Evolutionary conservation across 1,140 invertebrate genomes (phyloP).

Genomic region (Aphelinus atriplicis): DNA sequence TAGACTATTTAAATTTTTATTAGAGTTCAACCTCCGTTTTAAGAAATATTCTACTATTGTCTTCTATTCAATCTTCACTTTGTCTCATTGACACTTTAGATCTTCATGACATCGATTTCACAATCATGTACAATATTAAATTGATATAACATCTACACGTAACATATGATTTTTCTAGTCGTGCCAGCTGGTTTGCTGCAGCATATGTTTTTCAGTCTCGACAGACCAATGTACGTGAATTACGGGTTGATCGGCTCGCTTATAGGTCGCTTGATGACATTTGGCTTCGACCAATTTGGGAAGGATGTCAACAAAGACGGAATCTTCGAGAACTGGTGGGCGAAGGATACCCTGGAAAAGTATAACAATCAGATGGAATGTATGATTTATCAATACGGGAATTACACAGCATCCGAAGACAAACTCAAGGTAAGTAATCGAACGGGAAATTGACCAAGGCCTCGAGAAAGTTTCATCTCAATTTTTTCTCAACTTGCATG

Average conservation of each 20-base stretch:
- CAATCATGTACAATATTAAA: too few relatives aligned
- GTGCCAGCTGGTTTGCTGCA: constrained; percentile 93
- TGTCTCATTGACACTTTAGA: too few relatives aligned
- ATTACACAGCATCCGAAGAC: constrained; percentile 79
- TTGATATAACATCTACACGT: too few relatives aligned
- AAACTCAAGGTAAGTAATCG: constrained; percentile 72
- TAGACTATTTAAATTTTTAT: too few relatives aligned
- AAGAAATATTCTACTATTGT: too few relatives aligned
- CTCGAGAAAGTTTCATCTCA: too few relatives aligned
- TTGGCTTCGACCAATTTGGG: constrained; percentile 91
- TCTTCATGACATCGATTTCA: too few relatives aligned
- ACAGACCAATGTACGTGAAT: constrained; percentile 90
- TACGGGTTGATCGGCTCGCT: constrained; percentile 92
- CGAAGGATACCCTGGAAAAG: constrained; percentile 75
- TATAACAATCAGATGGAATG: constrained; percentile 83
- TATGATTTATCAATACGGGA: constrained; percentile 89
- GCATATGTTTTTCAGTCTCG: constrained; percentile 85
- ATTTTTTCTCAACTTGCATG: too few relatives aligned
- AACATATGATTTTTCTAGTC: constrained; percentile 63
- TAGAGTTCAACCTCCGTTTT: too few relatives aligned
- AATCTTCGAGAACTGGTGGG: constrained; percentile 88
- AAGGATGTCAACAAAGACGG: constrained; percentile 91
- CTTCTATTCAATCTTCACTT: too few relatives aligned
- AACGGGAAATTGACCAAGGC: too few relatives aligned
- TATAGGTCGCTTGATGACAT: constrained; percentile 93